Percentiles rank a stretch among this genome's conserved stretches.
Evolutionary conservation across 1,140 invertebrate species (phyloP).

Genomic region (Hypsibius dujardini): DNA sequence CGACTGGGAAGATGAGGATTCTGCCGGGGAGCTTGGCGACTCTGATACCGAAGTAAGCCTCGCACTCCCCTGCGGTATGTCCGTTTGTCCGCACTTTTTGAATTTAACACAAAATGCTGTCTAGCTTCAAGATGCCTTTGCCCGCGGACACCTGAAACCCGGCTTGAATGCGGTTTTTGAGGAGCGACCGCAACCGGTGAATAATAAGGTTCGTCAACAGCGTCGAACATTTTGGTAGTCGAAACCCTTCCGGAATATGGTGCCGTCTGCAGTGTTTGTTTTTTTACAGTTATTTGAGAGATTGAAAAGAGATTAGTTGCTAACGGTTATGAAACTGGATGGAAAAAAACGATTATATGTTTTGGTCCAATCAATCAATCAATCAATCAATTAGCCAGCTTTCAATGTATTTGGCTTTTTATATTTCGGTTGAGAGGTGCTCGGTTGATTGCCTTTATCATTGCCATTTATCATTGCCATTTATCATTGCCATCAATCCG

Average conservation of each 20-base stretch:
- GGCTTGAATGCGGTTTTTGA: constrained; percentile 47
- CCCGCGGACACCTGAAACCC: constrained; percentile 55
- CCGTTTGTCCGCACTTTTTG: not conserved
- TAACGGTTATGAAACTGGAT: too few relatives aligned
- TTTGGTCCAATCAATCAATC: too few relatives aligned
- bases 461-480: too few relatives aligned
- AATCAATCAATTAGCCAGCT: too few relatives aligned
- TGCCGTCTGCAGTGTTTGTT: too few relatives aligned
- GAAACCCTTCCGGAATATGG: constrained; percentile 23
- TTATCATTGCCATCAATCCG: constrained; percentile 24
- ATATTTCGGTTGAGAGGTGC: too few relatives aligned
- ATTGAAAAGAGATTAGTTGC: constrained; percentile 20
- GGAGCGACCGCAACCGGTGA: constrained; percentile 29
- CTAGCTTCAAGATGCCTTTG: constrained; percentile 65
- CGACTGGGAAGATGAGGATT: constrained; percentile 21
- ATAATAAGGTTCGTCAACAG: constrained; percentile 30
- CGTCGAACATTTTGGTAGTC: too few relatives aligned
- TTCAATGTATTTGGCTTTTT: too few relatives aligned
- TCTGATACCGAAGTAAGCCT: constrained; percentile 19
- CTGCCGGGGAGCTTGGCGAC: constrained; percentile 1
- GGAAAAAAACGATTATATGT: too few relatives aligned
- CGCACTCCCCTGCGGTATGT: too few relatives aligned
- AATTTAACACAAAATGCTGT: constrained; percentile 23
- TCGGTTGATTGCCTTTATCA: too few relatives aligned
- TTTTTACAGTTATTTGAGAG: too few relatives aligned